A percentile compares a stretch with the other conserved stretches of the same genome.
phyloP scores from a whole-genome alignment of 2,888 invertebrate species.

The Phragmatobia fuliginosa region DNA sequence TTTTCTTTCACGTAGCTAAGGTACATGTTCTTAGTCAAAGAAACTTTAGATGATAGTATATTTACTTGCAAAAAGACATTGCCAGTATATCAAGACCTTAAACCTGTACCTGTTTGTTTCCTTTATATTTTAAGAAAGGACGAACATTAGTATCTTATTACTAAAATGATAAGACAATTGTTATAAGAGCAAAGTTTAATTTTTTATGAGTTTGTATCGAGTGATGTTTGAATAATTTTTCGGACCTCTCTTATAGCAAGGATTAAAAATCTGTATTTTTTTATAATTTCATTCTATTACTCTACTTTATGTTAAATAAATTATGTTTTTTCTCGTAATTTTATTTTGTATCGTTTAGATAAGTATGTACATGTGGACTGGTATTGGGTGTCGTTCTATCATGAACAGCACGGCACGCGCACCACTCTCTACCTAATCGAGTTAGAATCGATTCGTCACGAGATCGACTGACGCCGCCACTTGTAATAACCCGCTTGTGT shows the following conservation, averaged over 20 bases:
- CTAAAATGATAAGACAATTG: background rate
- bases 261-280: too few species aligned
- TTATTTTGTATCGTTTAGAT: background rate
- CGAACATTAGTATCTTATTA: background rate
- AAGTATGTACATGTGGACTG: background rate
- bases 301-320: background rate
- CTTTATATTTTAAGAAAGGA: background rate
- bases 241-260: background rate
- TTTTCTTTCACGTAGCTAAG: background rate
- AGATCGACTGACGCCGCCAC: conserved; percentile 44
- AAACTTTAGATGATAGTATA: too few species aligned
- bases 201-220: background rate
- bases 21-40: background rate
- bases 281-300: too few species aligned
- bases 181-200: background rate
- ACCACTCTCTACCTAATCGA: conserved; percentile 61
- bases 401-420: conserved; percentile 35
- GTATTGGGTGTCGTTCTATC: conserved; percentile 34
- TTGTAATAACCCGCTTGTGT: conserved; percentile 29
- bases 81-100: too few species aligned
- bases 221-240: background rate
- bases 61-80: background rate
- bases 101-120: too few species aligned
- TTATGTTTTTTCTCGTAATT: too few species aligned
- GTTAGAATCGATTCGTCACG: conserved; percentile 72